A percentile compares a stretch with the other conserved stretches of the same genome.
Evolutionary conservation across 1,140 invertebrate genomes (phyloP).

Genomic region (Dryas iulia): DNA sequence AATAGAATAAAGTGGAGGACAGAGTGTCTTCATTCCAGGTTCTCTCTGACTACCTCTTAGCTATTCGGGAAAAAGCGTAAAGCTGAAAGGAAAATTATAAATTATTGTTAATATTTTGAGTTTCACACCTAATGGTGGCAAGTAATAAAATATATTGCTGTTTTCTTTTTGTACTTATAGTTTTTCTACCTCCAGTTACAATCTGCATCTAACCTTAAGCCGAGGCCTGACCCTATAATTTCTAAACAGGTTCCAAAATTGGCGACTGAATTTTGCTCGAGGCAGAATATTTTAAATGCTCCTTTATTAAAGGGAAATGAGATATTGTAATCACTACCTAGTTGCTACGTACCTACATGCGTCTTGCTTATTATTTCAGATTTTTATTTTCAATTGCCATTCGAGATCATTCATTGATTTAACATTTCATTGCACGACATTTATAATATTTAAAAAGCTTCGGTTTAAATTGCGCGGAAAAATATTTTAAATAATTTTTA

Average conservation of each 20-base stretch:
- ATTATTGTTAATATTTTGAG: background rate
- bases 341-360: slow-evolving; percentile 37
- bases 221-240: slow-evolving; percentile 72
- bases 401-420: background rate
- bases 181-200: slow-evolving; percentile 23
- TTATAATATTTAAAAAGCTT: background rate
- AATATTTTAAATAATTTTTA: background rate
- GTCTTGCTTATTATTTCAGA: slow-evolving; percentile 26
- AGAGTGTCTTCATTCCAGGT: too few species aligned
- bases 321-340: slow-evolving; percentile 71
- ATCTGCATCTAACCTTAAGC: slow-evolving; percentile 48
- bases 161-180: slow-evolving; percentile 2
- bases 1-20: too few species aligned
- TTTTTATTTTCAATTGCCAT: slow-evolving; percentile 22
- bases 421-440: background rate
- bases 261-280: slow-evolving; percentile 66
- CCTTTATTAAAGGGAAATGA: slow-evolving; percentile 73
- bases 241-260: slow-evolving; percentile 79
- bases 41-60: too few species aligned
- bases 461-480: too few species aligned
- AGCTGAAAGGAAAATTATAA: too few species aligned
- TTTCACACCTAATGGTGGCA: background rate
- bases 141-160: background rate
- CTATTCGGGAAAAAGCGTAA: too few species aligned
- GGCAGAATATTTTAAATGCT: slow-evolving; percentile 71